Evolutionary conservation across 2,888 invertebrate species (phyloP), one percentile per base, ranked within the genome.

Genomic region (Nemotelus nigrinus): DNA sequence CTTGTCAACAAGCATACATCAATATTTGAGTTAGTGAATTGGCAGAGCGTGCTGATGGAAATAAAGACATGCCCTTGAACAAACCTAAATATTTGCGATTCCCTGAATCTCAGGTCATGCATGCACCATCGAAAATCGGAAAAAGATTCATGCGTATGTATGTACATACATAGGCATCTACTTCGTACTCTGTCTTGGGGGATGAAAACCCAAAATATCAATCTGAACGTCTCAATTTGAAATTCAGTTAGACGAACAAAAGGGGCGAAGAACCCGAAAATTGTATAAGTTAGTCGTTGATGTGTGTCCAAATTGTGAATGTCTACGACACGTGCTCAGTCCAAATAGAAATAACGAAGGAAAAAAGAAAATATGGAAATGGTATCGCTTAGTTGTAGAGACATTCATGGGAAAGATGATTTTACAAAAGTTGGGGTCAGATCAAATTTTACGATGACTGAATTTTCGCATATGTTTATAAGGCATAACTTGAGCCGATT

Each of bases 351-450:
- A 8, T 3, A n/a, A 57, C 50, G 25, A 25, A 25, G 25, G 25
- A 57, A n/a, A 50, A 25, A 57, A 25, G 25, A 57, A n/a, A 57
- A 57, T 57, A 57, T 57, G 57, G 57, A 57, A 57, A 57, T 57
- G 57, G 25, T 57, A 10, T 10, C 10, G 25, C 25, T 25, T 25
- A 25, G 25, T 25, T 25, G 25, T n/a, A 57, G 57, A 57, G 10
- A 57, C 57, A 8, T 57, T 57, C 10, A 57, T 10, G n/a, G 57
- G 25, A 57, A 57, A 3, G 10, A 57, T 4, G 10, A 57, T 57
- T 57, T 25, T 50, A 6, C 6, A 2, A 57, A 57, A 57, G 25
- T 25, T 25, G 25, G 25, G 25, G 25, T 25, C 25, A 25, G 25
- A 25, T 25, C 25, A 25, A 25, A 25, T 25, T 25, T 25, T 25